Percentiles rank a stretch among this genome's conserved stretches.
These are phyloP conservation scores for Hypotaenidia philippensis DNA, from an alignment of 2,797 vertebrate genomes.

Conservation along the genomic window DNA sequence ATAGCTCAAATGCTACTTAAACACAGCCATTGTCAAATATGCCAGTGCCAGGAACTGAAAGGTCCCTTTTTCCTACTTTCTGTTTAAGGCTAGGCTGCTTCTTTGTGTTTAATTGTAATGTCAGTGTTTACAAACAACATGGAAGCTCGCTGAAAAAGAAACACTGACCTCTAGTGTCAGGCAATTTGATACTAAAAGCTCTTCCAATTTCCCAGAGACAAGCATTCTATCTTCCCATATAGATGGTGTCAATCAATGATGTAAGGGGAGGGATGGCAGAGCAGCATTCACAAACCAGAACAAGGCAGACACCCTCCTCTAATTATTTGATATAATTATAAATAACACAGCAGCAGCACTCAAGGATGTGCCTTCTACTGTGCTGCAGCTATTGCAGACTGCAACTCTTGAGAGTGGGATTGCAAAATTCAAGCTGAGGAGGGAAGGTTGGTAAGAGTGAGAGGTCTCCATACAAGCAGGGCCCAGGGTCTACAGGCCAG, in stretches of 20 bases:
- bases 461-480: neutral
- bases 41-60: neutral
- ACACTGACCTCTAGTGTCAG: slow-evolving; percentile 66
- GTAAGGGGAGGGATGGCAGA: neutral
- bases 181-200: neutral
- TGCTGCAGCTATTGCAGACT: neutral
- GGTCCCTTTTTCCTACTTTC: neutral
- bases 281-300: neutral
- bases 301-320: neutral
- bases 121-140: slow-evolving; percentile 52
- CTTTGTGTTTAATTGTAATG: neutral
- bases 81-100: neutral
- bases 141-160: slow-evolving; percentile 26
- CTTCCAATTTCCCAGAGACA: neutral
- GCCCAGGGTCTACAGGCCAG: neutral
- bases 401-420: neutral
- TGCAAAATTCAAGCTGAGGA: neutral
- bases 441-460: neutral
- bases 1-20: neutral
- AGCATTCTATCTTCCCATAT: neutral
- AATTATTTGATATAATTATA: neutral
- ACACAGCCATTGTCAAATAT: neutral
- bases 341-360: neutral
- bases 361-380: neutral
- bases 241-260: neutral